phyloP scores from a whole-genome alignment of 2,888 invertebrate genomes.

The Onchidella celtica region DNA sequence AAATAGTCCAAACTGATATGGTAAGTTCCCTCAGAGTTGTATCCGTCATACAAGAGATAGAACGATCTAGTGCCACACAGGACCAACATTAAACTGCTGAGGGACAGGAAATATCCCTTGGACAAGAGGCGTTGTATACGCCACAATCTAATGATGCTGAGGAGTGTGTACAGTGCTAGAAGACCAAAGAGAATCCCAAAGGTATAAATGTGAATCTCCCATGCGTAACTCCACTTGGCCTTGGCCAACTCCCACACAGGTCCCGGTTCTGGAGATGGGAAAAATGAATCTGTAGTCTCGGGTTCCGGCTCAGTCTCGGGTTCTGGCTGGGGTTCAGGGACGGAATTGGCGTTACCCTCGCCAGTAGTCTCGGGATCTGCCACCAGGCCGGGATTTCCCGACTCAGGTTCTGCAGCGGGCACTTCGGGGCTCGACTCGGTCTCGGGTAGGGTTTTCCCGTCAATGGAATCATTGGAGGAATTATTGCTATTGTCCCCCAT shows the following conservation, averaged over 20 bases:
- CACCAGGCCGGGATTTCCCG: no score
- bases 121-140: constrained; percentile 92
- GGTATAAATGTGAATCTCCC: constrained; percentile 94
- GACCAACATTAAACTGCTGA: constrained; percentile 90
- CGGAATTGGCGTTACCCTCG: neutral
- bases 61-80: constrained; percentile 89
- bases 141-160: constrained; percentile 92
- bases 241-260: constrained; percentile 75
- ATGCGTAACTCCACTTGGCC: constrained; percentile 85
- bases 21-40: constrained; percentile 91
- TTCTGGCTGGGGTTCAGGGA: neutral
- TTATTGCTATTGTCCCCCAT: no score
- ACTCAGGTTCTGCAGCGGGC: no score
- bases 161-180: constrained; percentile 90
- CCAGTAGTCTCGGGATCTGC: no score
- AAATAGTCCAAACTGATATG: constrained; percentile 89
- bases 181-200: constrained; percentile 92
- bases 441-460: no score
- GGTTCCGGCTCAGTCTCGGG: constrained; percentile 1
- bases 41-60: constrained; percentile 94
- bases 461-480: no score
- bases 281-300: neutral
- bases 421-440: no score
- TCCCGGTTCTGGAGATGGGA: constrained; percentile 70
- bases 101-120: constrained; percentile 91